Percentiles rank a stretch among this genome's conserved stretches.
These are phyloP conservation scores for Pissodes strobi DNA, from an alignment of 1,140 invertebrate species.

Conservation along the genomic window DNA sequence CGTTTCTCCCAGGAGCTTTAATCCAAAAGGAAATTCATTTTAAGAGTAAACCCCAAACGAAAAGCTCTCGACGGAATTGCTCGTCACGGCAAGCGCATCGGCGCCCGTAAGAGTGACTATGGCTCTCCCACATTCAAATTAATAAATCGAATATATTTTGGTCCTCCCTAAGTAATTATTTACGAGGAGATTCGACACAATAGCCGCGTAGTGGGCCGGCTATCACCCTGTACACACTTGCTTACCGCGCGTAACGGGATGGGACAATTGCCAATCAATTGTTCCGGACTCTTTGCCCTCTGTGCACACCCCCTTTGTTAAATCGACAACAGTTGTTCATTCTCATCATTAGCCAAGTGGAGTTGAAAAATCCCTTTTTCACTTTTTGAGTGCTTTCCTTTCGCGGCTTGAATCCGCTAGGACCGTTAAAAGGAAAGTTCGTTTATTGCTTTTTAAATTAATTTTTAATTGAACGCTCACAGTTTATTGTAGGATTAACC, in stretches of 20 bases:
- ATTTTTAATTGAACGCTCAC: no score
- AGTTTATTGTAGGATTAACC: no score
- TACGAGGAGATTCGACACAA: neutral
- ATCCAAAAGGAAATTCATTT: no score
- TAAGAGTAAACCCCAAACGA: no score
- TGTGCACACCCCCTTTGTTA: constrained; percentile 1
- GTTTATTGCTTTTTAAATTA: neutral
- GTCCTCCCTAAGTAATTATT: no score
- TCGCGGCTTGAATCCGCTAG: neutral
- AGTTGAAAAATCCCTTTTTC: constrained; percentile 15
- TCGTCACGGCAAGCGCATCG: no score
- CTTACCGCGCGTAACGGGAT: constrained; percentile 7
- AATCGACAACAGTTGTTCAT: constrained; percentile 22
- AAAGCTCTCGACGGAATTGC: no score
- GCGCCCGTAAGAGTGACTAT: no score
- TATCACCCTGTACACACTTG: constrained; percentile 5
- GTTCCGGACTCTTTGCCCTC: constrained; percentile 9
- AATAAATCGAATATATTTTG: no score
- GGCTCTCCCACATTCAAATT: no score
- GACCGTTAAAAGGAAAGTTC: constrained; percentile 12
- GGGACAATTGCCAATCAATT: constrained; percentile 19
- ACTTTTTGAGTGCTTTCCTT: constrained; percentile 10
- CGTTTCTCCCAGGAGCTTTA: no score
- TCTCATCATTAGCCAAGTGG: constrained; percentile 19
- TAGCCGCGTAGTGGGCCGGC: neutral